phyloP scores from a whole-genome alignment of 1,140 invertebrate genomes.

The Drosophila sturtevanti region DNA sequence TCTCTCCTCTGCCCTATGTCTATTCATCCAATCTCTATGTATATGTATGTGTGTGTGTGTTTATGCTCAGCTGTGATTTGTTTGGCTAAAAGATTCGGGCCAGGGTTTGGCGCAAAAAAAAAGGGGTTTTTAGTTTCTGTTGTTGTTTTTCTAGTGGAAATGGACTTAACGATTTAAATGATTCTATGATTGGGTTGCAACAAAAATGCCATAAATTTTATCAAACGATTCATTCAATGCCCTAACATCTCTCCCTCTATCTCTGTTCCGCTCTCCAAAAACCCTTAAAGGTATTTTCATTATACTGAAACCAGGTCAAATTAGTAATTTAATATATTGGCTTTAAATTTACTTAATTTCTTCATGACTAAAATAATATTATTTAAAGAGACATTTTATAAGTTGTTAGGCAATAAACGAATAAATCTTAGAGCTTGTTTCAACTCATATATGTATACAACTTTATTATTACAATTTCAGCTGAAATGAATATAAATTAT shows the following conservation, averaged over 20 bases:
- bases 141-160: conserved; percentile 13
- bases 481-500: too few relatives aligned
- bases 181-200: conserved; percentile 20
- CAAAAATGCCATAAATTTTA: background rate
- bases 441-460: too few relatives aligned
- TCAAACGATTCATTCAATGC: background rate
- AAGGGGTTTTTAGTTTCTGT: conserved; percentile 42
- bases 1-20: background rate
- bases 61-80: conserved; percentile 66
- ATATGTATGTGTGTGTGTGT: conserved; percentile 9
- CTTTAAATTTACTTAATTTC: too few relatives aligned
- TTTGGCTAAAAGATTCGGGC: conserved; percentile 50
- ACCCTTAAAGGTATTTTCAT: background rate
- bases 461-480: too few relatives aligned
- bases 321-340: background rate
- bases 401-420: too few relatives aligned
- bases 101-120: conserved; percentile 14
- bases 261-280: background rate
- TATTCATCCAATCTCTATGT: background rate
- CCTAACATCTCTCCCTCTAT: background rate
- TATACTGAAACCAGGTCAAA: background rate
- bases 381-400: too few relatives aligned
- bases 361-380: too few relatives aligned
- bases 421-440: too few relatives aligned
- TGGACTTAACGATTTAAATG: conserved; percentile 37